These are phyloP conservation scores for Zaprionus obscuricornis DNA, from an alignment of 2,888 invertebrate species.

Conservation along the genomic window DNA sequence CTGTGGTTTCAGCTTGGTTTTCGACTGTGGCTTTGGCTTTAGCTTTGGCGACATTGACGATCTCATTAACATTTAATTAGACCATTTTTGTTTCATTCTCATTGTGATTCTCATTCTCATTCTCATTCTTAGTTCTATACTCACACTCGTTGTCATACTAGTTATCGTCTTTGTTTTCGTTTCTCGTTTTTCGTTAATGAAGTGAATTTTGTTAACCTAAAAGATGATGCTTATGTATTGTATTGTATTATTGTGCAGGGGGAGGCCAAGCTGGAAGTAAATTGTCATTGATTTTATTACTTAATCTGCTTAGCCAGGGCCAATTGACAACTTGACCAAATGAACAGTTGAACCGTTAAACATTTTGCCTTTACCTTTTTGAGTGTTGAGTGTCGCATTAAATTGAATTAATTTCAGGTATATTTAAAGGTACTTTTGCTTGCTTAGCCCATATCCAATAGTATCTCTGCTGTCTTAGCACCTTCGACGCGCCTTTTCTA, in stretches of 20 bases:
- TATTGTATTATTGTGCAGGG: too few relatives aligned
- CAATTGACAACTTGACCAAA: constrained; percentile 11
- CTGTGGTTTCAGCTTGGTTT: too few relatives aligned
- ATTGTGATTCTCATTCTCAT: too few relatives aligned
- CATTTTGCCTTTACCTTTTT: constrained; percentile 42
- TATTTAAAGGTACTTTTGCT: constrained; percentile 2
- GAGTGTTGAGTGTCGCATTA: constrained; percentile 61
- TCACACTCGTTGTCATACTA: too few relatives aligned
- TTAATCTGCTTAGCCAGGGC: constrained; percentile 60
- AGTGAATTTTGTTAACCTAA: constrained; percentile 59
- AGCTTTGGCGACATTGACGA: constrained; percentile 14
- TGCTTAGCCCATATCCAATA: constrained; percentile 14
- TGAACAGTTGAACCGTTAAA: constrained; percentile 7
- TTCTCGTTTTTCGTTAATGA: constrained; percentile 47
- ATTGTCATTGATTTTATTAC: constrained; percentile 72
- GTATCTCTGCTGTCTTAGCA: constrained; percentile 4
- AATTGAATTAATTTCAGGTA: constrained; percentile 75
- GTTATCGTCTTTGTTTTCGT: too few relatives aligned
- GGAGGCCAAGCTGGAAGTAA: constrained; percentile 48
- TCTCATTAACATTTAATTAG: constrained; percentile 74
- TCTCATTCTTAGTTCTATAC: too few relatives aligned
- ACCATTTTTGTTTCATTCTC: constrained; percentile 55
- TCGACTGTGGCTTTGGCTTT: too few relatives aligned
- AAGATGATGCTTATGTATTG: constrained; percentile 27
- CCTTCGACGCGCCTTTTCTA: constrained; percentile 52